Evolutionary conservation across 2,797 vertebrate genomes (phyloP).

Genomic region (Urosaurus nigricauda): DNA sequence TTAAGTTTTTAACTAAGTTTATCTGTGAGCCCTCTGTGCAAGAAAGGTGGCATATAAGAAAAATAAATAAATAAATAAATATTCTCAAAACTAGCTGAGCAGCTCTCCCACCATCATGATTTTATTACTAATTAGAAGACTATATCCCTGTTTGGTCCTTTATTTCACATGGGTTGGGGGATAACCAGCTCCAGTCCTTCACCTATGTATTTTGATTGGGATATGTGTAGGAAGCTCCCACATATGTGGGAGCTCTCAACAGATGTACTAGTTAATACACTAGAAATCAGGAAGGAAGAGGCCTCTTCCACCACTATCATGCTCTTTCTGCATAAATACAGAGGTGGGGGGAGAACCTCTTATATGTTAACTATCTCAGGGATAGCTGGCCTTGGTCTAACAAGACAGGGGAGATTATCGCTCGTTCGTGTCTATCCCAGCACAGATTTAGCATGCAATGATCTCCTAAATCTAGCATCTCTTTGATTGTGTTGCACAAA

Average conservation of each 20-base stretch:
- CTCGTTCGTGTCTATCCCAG: too few relatives aligned
- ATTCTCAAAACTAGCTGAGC: background rate
- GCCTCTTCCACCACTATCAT: background rate
- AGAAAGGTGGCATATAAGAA: too few relatives aligned
- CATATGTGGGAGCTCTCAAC: background rate
- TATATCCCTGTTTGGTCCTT: background rate
- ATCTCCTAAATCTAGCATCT: background rate
- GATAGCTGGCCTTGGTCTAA: background rate
- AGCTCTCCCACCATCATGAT: background rate
- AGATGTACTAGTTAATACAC: background rate
- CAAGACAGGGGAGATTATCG: background rate
- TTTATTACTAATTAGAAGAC: background rate
- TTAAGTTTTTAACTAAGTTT: too few relatives aligned
- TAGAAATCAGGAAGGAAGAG: background rate
- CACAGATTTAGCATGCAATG: too few relatives aligned
- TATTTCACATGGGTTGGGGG: background rate
- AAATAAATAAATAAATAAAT: too few relatives aligned
- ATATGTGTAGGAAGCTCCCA: background rate
- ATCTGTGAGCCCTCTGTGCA: too few relatives aligned
- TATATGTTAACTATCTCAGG: constrained; percentile 15
- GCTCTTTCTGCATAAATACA: background rate
- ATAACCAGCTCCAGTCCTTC: background rate
- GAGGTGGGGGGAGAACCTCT: background rate
- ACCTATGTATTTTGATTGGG: background rate
- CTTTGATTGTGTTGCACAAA: background rate